These are phyloP conservation scores for Apomyelois bistriatella DNA, from an alignment of 2,888 invertebrate species.

Conservation along the genomic window DNA sequence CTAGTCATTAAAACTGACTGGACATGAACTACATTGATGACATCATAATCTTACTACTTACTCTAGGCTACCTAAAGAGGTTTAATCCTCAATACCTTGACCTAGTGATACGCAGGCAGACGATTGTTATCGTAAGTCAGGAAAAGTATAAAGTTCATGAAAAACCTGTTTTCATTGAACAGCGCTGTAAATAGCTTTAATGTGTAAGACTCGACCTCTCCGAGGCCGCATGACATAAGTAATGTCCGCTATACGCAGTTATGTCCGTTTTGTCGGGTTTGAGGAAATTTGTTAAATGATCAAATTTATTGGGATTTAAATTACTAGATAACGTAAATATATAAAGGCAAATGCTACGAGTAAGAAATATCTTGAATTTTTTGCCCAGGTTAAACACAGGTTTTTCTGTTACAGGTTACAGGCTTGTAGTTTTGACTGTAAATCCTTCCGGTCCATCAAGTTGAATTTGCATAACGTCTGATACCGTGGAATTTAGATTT, in stretches of 20 bases:
- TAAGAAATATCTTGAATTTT: too few species aligned
- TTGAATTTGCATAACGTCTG: too few species aligned
- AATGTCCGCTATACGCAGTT: conserved; percentile 25
- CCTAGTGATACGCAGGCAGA: conserved; percentile 22
- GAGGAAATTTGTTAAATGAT: neutral
- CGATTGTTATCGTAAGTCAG: conserved; percentile 5
- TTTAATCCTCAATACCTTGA: conserved; percentile 24
- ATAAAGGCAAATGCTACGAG: neutral
- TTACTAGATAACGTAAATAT: too few species aligned
- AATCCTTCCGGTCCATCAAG: too few species aligned
- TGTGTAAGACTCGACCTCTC: conserved; percentile 53
- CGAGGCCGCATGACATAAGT: conserved; percentile 56
- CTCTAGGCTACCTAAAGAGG: neutral
- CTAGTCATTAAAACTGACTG: too few species aligned
- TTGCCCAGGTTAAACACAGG: too few species aligned
- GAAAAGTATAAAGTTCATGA: conserved; percentile 25
- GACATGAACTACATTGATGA: neutral
- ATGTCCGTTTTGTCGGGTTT: neutral
- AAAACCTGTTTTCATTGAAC: conserved; percentile 59
- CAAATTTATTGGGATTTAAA: neutral
- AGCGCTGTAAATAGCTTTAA: conserved; percentile 36
- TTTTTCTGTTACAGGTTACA: too few species aligned
- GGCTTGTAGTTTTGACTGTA: too few species aligned
- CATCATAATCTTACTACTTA: neutral
- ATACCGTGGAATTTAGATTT: too few species aligned